Percentiles rank a stretch among this genome's conserved stretches.
These are phyloP conservation scores for Diabrotica balteata DNA, from an alignment of 2,888 invertebrate species.

Conservation along the genomic window DNA sequence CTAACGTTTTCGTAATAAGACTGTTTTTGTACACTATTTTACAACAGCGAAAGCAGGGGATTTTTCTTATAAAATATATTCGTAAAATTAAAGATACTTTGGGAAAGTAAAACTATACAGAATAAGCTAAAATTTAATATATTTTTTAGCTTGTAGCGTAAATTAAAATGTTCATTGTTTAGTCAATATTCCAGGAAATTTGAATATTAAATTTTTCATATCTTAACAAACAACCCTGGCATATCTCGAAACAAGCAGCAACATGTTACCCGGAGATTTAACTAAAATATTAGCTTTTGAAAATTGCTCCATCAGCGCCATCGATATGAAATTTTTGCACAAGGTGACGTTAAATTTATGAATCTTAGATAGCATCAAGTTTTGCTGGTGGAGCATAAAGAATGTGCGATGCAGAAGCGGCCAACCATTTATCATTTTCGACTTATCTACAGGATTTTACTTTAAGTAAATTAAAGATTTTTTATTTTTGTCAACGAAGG, in stretches of 20 bases:
- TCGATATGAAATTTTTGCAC: slow-evolving; percentile 54
- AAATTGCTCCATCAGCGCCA: slow-evolving; percentile 45
- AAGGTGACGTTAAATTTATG: slow-evolving; percentile 56
- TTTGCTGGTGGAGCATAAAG: slow-evolving; percentile 28
- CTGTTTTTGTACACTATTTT: no score
- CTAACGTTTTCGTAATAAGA: no score
- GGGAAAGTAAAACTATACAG: no score
- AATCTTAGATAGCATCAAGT: slow-evolving; percentile 31
- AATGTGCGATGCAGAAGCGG: slow-evolving; percentile 21
- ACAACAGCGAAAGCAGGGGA: no score
- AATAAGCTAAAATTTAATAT: no score
- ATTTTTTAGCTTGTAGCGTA: no score
- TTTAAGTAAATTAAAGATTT: slow-evolving; percentile 18
- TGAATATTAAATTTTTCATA: neutral
- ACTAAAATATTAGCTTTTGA: slow-evolving; percentile 46
- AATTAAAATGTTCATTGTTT: no score
- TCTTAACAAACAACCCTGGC: neutral
- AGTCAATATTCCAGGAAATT: no score
- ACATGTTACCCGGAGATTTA: slow-evolving; percentile 21
- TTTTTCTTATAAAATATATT: no score
- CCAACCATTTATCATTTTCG: slow-evolving; percentile 22
- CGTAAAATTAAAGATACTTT: no score
- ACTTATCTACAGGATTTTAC: slow-evolving; percentile 22
- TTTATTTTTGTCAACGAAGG: no score
- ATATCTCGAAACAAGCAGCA: neutral